Percentiles rank a stretch among this genome's conserved stretches.
phyloP scores from a whole-genome alignment of 2,113 vertebrate species.

The Corydoras sp. region DNA sequence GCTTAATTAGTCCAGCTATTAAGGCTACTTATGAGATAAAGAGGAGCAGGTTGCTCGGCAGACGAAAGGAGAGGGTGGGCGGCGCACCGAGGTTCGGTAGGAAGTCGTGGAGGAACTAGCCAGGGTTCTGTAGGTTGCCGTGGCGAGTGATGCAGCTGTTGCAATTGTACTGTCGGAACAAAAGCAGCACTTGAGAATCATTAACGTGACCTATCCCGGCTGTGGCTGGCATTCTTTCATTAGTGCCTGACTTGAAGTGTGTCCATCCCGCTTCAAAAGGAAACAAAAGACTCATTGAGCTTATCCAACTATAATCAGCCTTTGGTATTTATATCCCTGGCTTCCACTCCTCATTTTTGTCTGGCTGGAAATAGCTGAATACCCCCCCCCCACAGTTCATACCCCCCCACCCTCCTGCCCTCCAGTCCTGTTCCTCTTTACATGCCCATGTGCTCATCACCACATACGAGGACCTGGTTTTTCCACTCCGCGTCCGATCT shows the following conservation, averaged over 20 bases:
- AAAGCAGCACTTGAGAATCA: constrained; percentile 27
- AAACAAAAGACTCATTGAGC: constrained; percentile 26
- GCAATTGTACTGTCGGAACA: constrained; percentile 24
- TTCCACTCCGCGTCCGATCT: background rate
- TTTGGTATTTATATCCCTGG: constrained; percentile 25
- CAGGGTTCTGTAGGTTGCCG: constrained; percentile 1
- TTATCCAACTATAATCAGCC: constrained; percentile 30
- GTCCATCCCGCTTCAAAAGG: background rate
- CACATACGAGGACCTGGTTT: constrained; percentile 1
- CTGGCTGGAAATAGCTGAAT: constrained; percentile 15
- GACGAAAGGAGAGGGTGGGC: constrained; percentile 7
- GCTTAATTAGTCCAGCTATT: constrained; percentile 53
- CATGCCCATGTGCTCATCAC: constrained; percentile 4
- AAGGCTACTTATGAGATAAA: constrained; percentile 48
- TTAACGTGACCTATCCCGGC: constrained; percentile 31
- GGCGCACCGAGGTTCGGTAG: background rate
- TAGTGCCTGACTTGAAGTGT: background rate
- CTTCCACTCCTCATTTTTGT: constrained; percentile 23
- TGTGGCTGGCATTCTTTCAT: background rate
- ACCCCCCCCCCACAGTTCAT: background rate
- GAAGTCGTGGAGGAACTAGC: no score
- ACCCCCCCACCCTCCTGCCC: background rate
- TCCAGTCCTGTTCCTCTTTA: background rate
- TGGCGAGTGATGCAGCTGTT: constrained; percentile 14
- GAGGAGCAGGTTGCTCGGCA: constrained; percentile 36